These are phyloP conservation scores for Agonopterix subpropinquella DNA, from an alignment of 2,888 invertebrate genomes.

Conservation along the genomic window DNA sequence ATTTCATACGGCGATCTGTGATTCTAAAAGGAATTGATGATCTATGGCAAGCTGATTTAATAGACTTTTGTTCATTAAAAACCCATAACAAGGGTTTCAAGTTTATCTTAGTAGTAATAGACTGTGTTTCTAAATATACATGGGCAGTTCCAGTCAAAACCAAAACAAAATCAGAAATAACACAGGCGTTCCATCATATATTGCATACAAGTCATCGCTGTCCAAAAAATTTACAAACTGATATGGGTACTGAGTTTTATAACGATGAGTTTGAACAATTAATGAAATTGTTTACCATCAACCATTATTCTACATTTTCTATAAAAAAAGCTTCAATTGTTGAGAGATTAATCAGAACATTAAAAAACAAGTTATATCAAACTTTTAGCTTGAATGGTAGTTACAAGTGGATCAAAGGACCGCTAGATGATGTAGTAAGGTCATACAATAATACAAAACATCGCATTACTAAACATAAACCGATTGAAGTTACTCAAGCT, in stretches of 20 bases:
- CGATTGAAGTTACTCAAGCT: not conserved
- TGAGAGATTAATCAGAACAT: not conserved
- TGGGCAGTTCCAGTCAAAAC: slow-evolving; percentile 9
- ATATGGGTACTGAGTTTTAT: slow-evolving; percentile 10
- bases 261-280: not conserved
- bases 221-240: slow-evolving; percentile 13
- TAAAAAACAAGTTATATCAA: slow-evolving; percentile 11
- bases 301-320: slow-evolving; percentile 1
- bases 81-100: slow-evolving; percentile 9
- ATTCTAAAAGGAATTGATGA: slow-evolving; percentile 40
- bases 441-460: slow-evolving; percentile 1
- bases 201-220: not conserved
- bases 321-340: not conserved
- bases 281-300: not conserved
- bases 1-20: slow-evolving; percentile 31
- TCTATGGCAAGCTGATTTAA: slow-evolving; percentile 51
- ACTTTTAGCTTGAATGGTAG: not conserved
- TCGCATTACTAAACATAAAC: slow-evolving; percentile 1
- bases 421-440: not conserved
- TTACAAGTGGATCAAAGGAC: not conserved
- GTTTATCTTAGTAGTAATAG: slow-evolving; percentile 11
- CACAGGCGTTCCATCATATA: not conserved
- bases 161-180: slow-evolving; percentile 5
- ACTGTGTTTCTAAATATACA: slow-evolving; percentile 11
- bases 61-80: slow-evolving; percentile 16